These are phyloP conservation scores for Gallinago undulata DNA, from an alignment of 2,113 vertebrate genomes.

Conservation along the genomic window DNA sequence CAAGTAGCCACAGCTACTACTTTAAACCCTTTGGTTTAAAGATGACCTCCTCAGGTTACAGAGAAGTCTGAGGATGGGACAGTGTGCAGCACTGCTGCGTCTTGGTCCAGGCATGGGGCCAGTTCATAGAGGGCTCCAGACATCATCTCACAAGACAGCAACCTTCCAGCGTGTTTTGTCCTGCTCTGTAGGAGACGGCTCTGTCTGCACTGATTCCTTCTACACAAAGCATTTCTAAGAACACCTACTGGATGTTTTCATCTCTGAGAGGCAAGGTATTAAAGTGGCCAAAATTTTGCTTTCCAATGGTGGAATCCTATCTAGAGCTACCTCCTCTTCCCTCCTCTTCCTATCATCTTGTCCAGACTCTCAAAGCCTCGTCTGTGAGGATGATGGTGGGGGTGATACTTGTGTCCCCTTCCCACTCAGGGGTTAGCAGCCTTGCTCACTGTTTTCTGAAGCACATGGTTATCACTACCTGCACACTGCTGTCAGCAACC, in stretches of 20 bases:
- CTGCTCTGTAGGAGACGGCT: neutral
- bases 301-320: neutral
- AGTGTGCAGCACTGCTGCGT: neutral
- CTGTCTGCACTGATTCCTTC: neutral
- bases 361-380: fast-evolving
- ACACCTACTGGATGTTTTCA: neutral
- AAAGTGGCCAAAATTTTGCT: neutral
- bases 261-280: neutral
- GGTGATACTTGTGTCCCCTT: neutral
- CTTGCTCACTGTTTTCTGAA: neutral
- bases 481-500: neutral
- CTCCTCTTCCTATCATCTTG: neutral
- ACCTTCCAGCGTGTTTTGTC: neutral
- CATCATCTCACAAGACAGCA: neutral
- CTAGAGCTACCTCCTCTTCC: neutral
- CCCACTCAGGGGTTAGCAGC: fast-evolving
- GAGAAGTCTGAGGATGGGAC: neutral
- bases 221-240: neutral
- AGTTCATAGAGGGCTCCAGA: neutral
- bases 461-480: neutral
- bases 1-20: neutral
- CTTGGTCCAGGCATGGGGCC: neutral
- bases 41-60: neutral
- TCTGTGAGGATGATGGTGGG: neutral
- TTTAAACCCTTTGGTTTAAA: neutral